Percentiles rank a stretch among this genome's conserved stretches.
These are phyloP conservation scores for Peromyscus eremicus DNA, from an alignment of 2,797 vertebrate species.

Conservation along the genomic window DNA sequence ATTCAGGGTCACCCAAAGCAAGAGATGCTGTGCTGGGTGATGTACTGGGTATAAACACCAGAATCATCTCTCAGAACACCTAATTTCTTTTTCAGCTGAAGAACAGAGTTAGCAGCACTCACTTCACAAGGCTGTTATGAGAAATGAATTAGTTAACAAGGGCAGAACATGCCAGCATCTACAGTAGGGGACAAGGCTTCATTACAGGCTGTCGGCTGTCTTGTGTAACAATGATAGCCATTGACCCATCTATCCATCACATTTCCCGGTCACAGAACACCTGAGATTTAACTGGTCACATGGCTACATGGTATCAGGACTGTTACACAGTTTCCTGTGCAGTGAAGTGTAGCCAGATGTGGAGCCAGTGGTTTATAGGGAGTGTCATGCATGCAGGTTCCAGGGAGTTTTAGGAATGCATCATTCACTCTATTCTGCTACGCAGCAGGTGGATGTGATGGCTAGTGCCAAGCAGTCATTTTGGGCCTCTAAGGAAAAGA, in stretches of 20 bases:
- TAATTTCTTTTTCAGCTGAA: constrained; percentile 22
- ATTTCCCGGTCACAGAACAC: background rate
- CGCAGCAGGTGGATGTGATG: background rate
- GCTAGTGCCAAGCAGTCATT: background rate
- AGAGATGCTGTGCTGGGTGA: background rate
- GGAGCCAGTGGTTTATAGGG: background rate
- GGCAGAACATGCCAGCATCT: background rate
- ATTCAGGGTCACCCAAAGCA: constrained; percentile 22
- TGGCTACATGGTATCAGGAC: background rate
- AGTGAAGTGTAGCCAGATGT: background rate
- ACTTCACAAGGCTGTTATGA: background rate
- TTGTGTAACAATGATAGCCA: background rate
- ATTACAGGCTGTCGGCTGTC: background rate
- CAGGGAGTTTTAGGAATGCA: background rate
- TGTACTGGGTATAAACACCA: background rate
- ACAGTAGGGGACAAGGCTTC: background rate
- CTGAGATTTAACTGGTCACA: background rate
- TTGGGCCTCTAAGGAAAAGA: background rate
- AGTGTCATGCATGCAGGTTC: background rate
- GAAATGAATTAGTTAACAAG: background rate
- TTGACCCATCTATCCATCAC: background rate
- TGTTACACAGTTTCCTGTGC: background rate
- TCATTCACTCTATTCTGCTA: background rate
- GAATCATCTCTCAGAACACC: background rate
- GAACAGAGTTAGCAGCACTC: background rate